Base-by-base conservation (phyloP, 2,888 invertebrate genomes). In the Coronaproctus castanopsis region DNA sequence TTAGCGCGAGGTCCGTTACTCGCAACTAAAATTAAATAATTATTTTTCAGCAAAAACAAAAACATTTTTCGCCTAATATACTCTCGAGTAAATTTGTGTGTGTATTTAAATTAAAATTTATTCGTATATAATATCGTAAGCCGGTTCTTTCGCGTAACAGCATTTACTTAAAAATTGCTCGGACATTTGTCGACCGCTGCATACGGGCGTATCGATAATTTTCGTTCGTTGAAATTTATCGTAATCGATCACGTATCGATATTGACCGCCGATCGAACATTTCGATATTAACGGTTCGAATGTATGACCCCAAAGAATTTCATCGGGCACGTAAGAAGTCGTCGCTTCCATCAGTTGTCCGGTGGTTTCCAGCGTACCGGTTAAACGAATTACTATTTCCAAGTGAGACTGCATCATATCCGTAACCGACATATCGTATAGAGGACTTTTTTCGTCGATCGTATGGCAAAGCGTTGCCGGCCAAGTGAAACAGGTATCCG, bases 401-500 rank as follows among this genome's bases (percentile, higher is more conserved):
- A 59, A 55, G 3, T 55, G 36, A 8, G 55, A 59, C 8, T 54
- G 51, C 10, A 83, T 79, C 69, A 90, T 78, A 68, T 88, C 87
- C 64, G 83, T 82, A 0, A 84, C 83, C 0, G 82, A 81, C 67
- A 88, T 78, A 66, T 83, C 80, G 70, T 79, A 86, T 54, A 93
- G 79, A 0, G 92, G 92, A 67, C 88, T 88, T 22, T 71, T 70
- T 10, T 75, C 76, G 67, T 87, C 82, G 63, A 93, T 91, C 61
- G 78, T 77, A 70, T 93, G 92, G 14, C 85, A 83, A 10, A 92
- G 80, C 1, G 87, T 86, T 67, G 87, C 81, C 0, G 92, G 92
- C 91, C 91, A 93, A 50, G 87, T 78, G 52, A 88, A 78, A 67
- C 89, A 83, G 19, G 80, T 71, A 5, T 76, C 69, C 63, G 78